phyloP scores from a whole-genome alignment of 1,140 invertebrate species.

The Anadara kagoshimensis region DNA sequence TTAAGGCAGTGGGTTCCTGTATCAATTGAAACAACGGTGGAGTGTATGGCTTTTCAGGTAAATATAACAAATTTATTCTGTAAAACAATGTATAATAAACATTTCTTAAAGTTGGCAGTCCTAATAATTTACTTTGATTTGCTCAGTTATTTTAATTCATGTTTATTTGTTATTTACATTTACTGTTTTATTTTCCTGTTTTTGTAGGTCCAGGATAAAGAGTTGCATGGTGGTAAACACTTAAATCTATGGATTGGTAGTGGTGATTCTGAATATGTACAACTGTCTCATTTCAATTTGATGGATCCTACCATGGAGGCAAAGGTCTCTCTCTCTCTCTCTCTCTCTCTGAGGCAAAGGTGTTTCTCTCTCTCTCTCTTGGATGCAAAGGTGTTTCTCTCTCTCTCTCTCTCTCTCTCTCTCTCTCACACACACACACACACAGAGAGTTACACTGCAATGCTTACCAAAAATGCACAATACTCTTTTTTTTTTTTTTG shows the following conservation, averaged over 20 bases:
- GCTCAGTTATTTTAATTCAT: background rate
- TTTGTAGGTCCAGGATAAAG: background rate
- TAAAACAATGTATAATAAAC: background rate
- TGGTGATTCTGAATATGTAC: conserved; percentile 60
- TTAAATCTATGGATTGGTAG: conserved; percentile 59
- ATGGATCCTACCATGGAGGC: conserved; percentile 28
- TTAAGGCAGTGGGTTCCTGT: conserved; percentile 57
- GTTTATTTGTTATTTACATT: background rate
- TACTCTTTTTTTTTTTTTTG: too few species aligned
- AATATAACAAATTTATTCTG: background rate
- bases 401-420: too few species aligned
- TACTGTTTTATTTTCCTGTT: background rate
- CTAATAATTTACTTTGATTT: background rate
- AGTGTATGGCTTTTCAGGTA: conserved; percentile 67
- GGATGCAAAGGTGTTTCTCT: too few species aligned
- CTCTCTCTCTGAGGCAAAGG: conserved; percentile 3
- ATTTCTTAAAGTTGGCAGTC: background rate
- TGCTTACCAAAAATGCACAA: too few species aligned
- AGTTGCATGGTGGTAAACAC: conserved; percentile 27
- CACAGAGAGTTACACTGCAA: too few species aligned
- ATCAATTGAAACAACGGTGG: conserved; percentile 62
- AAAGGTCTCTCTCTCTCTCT: conserved; percentile 18
- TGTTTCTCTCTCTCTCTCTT: too few species aligned
- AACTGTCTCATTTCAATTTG: conserved; percentile 57
- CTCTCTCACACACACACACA: too few species aligned